Percentiles rank a stretch among this genome's conserved stretches.
Evolutionary conservation across 2,797 vertebrate genomes (phyloP).

Genomic region (Betta splendens): DNA sequence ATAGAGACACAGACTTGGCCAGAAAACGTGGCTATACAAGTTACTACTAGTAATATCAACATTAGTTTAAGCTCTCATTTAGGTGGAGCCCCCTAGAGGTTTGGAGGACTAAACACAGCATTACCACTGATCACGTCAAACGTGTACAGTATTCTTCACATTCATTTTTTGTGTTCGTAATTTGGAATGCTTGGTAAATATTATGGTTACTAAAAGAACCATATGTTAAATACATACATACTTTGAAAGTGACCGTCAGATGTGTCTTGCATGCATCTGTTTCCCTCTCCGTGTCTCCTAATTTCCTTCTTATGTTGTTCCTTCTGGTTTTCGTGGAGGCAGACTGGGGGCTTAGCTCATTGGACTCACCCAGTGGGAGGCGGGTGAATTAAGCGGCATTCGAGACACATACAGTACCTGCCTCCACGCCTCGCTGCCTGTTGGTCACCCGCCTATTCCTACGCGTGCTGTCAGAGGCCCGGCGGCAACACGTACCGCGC

Average conservation of each 20-base stretch:
- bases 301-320: slow-evolving; percentile 29
- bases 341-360: slow-evolving; percentile 46
- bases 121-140: too few relatives aligned
- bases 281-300: slow-evolving; percentile 4
- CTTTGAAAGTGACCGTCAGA: not conserved
- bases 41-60: too few relatives aligned
- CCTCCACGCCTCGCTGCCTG: slow-evolving; percentile 11
- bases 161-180: too few relatives aligned
- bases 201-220: too few relatives aligned
- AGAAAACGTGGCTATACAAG: too few relatives aligned
- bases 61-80: too few relatives aligned
- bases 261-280: slow-evolving; percentile 2
- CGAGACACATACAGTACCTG: slow-evolving; percentile 25
- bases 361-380: slow-evolving; percentile 36
- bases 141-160: too few relatives aligned
- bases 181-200: too few relatives aligned
- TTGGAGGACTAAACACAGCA: too few relatives aligned
- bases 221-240: not conserved
- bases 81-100: too few relatives aligned
- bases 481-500: not conserved
- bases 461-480: not conserved
- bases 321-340: slow-evolving; percentile 26
- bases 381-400: slow-evolving; percentile 38
- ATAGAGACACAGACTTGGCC: too few relatives aligned
- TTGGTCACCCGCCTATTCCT: slow-evolving; percentile 5